Evolutionary conservation across 2,888 invertebrate species (phyloP), one percentile per base, ranked within the genome.

Genomic region (Lepidochrysops patricia): DNA sequence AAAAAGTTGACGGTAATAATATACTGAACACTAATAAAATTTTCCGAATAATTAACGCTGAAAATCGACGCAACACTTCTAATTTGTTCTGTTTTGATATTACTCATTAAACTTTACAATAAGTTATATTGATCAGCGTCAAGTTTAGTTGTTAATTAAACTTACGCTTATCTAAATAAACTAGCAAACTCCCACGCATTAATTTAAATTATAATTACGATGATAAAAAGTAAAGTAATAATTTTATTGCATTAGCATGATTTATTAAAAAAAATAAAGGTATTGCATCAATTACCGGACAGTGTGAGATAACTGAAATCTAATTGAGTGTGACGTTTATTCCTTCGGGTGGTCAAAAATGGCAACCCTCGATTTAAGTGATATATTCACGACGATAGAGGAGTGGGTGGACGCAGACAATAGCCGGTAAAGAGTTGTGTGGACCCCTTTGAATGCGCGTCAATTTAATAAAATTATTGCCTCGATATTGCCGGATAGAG

Each of bases 401-500:
- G 54, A 54, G 54, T 54, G 54, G 54, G 54, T 54, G 54, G 54
- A 54, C 54, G 54, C 54, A 54, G 29, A 54, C 54, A 54, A 54
- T 54, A 54, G 54, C 54, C 54, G 54, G 54, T 54, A 54, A 54
- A 54, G 32, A 54, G 54, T 54, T 54, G 54, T 54, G 54, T 54
- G 29, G 54, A 54, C 12, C 54, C 32, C 32, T 54, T 54, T 54
- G 54, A 54, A 29, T 54, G 54, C 54, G 54, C 54, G 54, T 54
- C 54, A 54, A 54, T 54, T 54, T 54, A 54, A 54, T 54, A 54
- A 54, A 54, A 54, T 54, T 54, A 54, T 54, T 54, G 54, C 54
- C 19, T 29, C 32, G 54, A 54, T 54, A 54, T 54, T 54, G 54
- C 54, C 32, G 32, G 54, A 54, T 54, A 54, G 54, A 54, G 29